Evolutionary conservation across 2,888 invertebrate genomes (phyloP).

Genomic region (Pristionchus mayeri): DNA sequence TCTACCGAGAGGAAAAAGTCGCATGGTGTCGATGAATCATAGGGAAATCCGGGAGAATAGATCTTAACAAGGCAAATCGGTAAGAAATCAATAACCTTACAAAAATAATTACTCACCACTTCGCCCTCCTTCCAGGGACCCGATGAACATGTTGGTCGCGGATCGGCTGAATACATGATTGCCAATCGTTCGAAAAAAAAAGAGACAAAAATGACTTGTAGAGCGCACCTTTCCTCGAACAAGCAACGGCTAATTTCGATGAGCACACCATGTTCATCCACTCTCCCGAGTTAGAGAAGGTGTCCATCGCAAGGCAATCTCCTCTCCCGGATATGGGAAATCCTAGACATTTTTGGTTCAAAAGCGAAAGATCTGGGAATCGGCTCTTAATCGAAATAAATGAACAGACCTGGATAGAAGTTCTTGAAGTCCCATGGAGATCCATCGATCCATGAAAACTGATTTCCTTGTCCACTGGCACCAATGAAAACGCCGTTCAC

Average conservation of each 20-base stretch:
- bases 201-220: background rate
- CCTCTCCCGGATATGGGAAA: background rate
- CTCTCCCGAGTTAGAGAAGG: background rate
- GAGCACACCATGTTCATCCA: background rate
- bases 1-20: background rate
- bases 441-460: conserved; percentile 5
- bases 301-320: background rate
- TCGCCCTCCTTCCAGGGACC: background rate
- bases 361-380: background rate
- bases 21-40: background rate
- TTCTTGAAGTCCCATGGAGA: background rate
- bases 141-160: background rate
- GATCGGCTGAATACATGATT: background rate
- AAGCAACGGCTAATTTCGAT: background rate
- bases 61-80: background rate
- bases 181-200: background rate
- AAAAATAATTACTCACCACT: background rate
- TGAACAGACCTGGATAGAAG: background rate
- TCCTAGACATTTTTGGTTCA: background rate
- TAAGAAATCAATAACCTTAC: background rate
- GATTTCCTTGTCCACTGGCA: background rate
- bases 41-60: background rate
- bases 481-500: background rate
- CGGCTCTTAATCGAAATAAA: background rate
- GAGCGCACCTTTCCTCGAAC: too few relatives aligned